Evolutionary conservation across 2,113 vertebrate species (phyloP), one percentile per base, ranked within the genome.

Genomic region (Onychostoma macrolepis): DNA sequence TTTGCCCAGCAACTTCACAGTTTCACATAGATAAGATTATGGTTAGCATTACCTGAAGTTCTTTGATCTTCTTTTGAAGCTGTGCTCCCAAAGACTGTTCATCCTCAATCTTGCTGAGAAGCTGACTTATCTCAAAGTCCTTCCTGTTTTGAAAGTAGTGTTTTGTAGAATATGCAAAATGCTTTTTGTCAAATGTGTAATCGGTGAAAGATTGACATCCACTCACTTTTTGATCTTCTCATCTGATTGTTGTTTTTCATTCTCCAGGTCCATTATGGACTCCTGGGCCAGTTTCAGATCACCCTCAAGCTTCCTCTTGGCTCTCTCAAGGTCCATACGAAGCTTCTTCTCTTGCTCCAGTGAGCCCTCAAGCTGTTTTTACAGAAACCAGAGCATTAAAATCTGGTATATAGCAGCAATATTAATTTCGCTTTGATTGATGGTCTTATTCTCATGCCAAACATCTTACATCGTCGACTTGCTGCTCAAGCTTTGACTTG

Each of bases 61-160:
- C 94, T 84, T 95, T 96, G 84, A 95, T 96, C 83, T 95, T 95
- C 78, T 96, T 96, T 84, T 88, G 87, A 53, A 88, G 84, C 58
- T 88, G 87, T 56, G 58, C 90, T 80, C 88, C 94, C 89, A 95
- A 71, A 0, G 90, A 90, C 76, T 96, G 95, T 33, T 95, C 94
- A 90, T 95, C 95, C 83, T 96, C 95, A 89, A 95, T 94, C 86
- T 94, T 96, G 88, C 94, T 94, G 76, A 93, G 92, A 45, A 95
- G 80, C 28, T 95, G 93, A 50, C 93, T 94, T 56, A 93, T 93
- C 91, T 96, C 95, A 93, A 95, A 96, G 76, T 96, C 95, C 88
- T 95, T 96, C 91, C 95, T 96, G 87, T 90, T 80, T 30, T n/a
- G 9, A 53, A 28, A 36, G 30, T 30, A 53, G 2, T 33, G 12